Evolutionary conservation across 2,888 invertebrate genomes (phyloP).

Genomic region (Drosophila neoperkinsi): DNA sequence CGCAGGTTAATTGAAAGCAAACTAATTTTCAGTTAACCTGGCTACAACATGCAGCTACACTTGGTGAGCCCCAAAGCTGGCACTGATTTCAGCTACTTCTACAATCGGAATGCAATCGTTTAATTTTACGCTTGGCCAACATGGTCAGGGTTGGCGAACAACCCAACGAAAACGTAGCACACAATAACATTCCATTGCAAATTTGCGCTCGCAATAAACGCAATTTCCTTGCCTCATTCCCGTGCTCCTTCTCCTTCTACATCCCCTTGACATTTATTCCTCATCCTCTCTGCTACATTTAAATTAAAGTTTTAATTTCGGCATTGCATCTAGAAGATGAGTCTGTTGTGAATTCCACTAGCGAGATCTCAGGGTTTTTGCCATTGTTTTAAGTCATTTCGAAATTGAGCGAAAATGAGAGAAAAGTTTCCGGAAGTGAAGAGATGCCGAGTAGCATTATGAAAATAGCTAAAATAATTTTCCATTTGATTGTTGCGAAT

Average conservation of each 20-base stretch:
- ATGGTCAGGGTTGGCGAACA: constrained; percentile 41
- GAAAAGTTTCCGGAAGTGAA: constrained; percentile 11
- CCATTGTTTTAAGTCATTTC: constrained; percentile 36
- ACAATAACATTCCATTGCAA: constrained; percentile 75
- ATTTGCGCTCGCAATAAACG: constrained; percentile 41
- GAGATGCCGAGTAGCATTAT: constrained; percentile 62
- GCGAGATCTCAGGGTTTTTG: constrained; percentile 4
- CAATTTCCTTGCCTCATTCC: not conserved
- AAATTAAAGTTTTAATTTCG: constrained; percentile 48
- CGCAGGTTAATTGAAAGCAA: constrained; percentile 52
- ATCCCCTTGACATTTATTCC: not conserved
- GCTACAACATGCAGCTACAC: constrained; percentile 11
- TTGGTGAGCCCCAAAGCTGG: constrained; percentile 19
- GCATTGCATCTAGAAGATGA: constrained; percentile 20
- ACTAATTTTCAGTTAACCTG: constrained; percentile 31
- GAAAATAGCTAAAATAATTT: constrained; percentile 76
- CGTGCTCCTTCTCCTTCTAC: not conserved
- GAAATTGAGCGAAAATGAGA: constrained; percentile 26
- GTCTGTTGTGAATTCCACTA: constrained; percentile 18
- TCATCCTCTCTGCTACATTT: constrained; percentile 12
- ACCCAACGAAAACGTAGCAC: constrained; percentile 33
- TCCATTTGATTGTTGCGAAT: constrained; percentile 73
- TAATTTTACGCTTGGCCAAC: constrained; percentile 70
- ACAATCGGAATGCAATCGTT: constrained; percentile 56
- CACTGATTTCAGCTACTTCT: constrained; percentile 51